Evolutionary conservation across 2,113 vertebrate species (phyloP), one percentile per base, ranked within the genome.

Genomic region (Lota lota): DNA sequence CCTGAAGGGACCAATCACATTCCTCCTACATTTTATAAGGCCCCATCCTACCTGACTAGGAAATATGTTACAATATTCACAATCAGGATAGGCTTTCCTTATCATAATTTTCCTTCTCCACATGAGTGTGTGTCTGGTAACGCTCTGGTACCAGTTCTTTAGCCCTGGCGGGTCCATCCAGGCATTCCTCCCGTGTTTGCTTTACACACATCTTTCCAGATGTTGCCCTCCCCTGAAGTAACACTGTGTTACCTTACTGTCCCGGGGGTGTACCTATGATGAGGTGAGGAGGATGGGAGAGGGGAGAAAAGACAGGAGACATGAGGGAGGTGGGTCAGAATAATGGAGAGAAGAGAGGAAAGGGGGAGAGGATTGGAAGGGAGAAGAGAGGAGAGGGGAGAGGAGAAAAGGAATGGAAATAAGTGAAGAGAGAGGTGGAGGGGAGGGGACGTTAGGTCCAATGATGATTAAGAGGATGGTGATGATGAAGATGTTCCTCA

Each of bases 221-320:
- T 77, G 73, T 77, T 74, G 67, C 22, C 73, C 68, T 75, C 69
- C 21, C 67, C 75, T 78, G 64, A 73, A 61, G 63, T 59, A 69
- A 83, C 81, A 76, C 78, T 76, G 64, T 70, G 69, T 85, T 82
- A 54, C 67, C 33, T 64, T 83, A 66, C 54, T 75, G 78, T 79
- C 59, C 67, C 17, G n/a, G 20, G 17, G 22, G 65, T 66, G 24
- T 10, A 58, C 40, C 40, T 14, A 5, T 56, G 53, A 56, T 56
- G 53, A 56, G 53, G 53, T 56, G 15, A 7, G n/a, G 61, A 3
- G 70, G 57, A 53, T 63, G 66, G 68, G 66, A 19, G 69, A 14
- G 53, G 53, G 53, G n/a, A 18, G 53, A 6, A 15, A 14, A 14
- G 16, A 14, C 3, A 2, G 53, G 53, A 56, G 53, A 18, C 4